Evolutionary conservation across 2,113 vertebrate species (phyloP), one percentile per base, ranked within the genome.

Genomic region (Oncorhynchus tshawytscha): DNA sequence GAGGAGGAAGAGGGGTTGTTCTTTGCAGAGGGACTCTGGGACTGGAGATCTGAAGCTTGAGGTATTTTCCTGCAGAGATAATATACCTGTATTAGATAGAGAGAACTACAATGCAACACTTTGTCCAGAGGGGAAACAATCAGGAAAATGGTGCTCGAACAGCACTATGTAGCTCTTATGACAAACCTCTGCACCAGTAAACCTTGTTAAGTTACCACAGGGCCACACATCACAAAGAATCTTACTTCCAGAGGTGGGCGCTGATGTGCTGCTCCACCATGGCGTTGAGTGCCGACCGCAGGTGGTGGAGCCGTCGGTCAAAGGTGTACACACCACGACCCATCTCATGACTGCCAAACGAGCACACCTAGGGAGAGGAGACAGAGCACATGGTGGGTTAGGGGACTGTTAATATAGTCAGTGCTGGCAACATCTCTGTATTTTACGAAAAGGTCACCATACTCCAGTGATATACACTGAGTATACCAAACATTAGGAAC

Each of bases 241-340:
- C 94, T 94, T 91, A 97, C 96, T 93, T 97, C 96, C 96, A 97
- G 82, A 96, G 92, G 87, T 96, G 96, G 0, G 95, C 91, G 59
- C 94, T 97, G 87, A 96, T 95, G 88, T 97, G 96, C 79, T 92
- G 90, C 85, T 97, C 96, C 88, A 98, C 88, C 96, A 98, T 97
- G 91, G 92, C 94, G 88, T 93, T 95, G 73, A 98, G 93, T 18
- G 96, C 96, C 0, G 94, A 95, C 87, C 96, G 94, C 91, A 97
- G 93, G 74, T 95, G 95, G 85, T 96, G 95, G 39, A 96, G 93
- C 81, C 96, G 91, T 29, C 96, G 92, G 92, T 96, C 96, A 77
- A 98, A 98, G 13, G 96, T 96, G 27, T 95, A 97, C 76, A 95
- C 93, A 72, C 96, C 95, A 0, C 94, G 95, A 79, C 95, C 95